Evolutionary conservation across 2,797 vertebrate species (phyloP).

Genomic region (Sparidentex hasta): DNA sequence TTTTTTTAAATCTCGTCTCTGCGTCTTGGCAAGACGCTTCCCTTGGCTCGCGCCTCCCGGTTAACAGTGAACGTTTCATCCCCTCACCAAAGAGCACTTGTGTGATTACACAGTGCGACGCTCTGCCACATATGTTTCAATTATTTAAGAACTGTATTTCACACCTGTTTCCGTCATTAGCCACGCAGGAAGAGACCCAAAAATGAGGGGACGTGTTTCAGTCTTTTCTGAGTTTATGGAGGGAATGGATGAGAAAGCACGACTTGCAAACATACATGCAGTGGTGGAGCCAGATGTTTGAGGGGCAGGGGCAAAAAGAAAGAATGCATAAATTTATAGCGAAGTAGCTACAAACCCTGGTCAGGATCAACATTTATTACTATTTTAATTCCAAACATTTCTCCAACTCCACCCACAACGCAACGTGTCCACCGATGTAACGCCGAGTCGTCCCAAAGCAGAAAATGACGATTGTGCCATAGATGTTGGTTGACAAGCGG

Average conservation of each 20-base stretch:
- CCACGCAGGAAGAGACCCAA: not conserved
- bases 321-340: no score
- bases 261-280: no score
- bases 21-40: slow-evolving; percentile 56
- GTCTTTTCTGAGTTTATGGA: slow-evolving; percentile 4
- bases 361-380: no score
- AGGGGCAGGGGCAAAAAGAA: no score
- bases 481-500: no score
- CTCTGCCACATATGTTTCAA: slow-evolving; percentile 34
- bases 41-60: slow-evolving; percentile 50
- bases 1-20: slow-evolving; percentile 35
- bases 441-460: no score
- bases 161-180: slow-evolving; percentile 9
- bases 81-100: slow-evolving; percentile 49
- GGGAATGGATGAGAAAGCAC: not conserved
- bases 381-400: not conserved
- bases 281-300: no score
- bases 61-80: slow-evolving; percentile 54
- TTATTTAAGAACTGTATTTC: slow-evolving; percentile 28
- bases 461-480: no score
- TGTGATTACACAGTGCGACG: slow-evolving; percentile 44
- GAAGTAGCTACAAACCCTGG: no score
- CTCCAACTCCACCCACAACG: not conserved
- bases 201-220: not conserved
- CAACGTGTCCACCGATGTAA: no score